These are phyloP conservation scores for Matsumurasca onukii DNA, from an alignment of 1,140 invertebrate species.

Conservation along the genomic window DNA sequence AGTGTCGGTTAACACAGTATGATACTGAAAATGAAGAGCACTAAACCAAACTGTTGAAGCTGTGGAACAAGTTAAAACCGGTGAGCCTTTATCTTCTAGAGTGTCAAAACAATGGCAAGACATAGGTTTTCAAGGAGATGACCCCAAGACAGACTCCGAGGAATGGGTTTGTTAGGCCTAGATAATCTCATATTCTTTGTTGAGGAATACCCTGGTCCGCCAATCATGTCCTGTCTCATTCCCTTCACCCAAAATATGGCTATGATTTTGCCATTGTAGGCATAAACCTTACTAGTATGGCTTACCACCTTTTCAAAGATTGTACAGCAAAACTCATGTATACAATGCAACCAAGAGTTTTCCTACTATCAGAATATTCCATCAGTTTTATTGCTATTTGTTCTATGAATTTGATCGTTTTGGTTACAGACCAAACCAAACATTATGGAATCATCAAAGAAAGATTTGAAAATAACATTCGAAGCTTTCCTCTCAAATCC, in stretches of 20 bases:
- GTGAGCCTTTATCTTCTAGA: slow-evolving; percentile 62
- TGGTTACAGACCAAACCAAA: slow-evolving; percentile 92
- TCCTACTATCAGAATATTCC: slow-evolving; percentile 78
- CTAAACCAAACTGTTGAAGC: slow-evolving; percentile 72
- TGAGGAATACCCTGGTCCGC: slow-evolving; percentile 76
- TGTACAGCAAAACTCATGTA: slow-evolving; percentile 84
- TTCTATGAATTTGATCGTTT: slow-evolving; percentile 93
- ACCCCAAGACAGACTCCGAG: slow-evolving; percentile 96
- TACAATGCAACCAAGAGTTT: slow-evolving; percentile 78
- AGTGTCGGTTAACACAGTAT: slow-evolving; percentile 69
- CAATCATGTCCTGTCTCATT: slow-evolving; percentile 81
- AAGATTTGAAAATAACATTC: slow-evolving; percentile 77
- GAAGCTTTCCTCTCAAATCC: slow-evolving; percentile 62
- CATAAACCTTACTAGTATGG: slow-evolving; percentile 94
- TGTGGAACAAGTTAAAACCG: slow-evolving; percentile 83
- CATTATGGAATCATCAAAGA: slow-evolving; percentile 93
- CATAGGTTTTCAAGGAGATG: slow-evolving; percentile 93
- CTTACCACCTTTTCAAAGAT: slow-evolving; percentile 75
- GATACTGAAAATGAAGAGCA: slow-evolving; percentile 74
- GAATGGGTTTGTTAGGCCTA: slow-evolving; percentile 94
- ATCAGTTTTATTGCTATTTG: slow-evolving; percentile 92
- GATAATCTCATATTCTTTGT: slow-evolving; percentile 92
- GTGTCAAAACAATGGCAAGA: slow-evolving; percentile 92
- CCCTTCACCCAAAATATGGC: slow-evolving; percentile 84
- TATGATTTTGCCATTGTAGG: slow-evolving; percentile 89